Percentiles rank a stretch among this genome's conserved stretches.
Evolutionary conservation across 23 tunicate species (phyloP).

Genomic region (Phallusia fumigata): DNA sequence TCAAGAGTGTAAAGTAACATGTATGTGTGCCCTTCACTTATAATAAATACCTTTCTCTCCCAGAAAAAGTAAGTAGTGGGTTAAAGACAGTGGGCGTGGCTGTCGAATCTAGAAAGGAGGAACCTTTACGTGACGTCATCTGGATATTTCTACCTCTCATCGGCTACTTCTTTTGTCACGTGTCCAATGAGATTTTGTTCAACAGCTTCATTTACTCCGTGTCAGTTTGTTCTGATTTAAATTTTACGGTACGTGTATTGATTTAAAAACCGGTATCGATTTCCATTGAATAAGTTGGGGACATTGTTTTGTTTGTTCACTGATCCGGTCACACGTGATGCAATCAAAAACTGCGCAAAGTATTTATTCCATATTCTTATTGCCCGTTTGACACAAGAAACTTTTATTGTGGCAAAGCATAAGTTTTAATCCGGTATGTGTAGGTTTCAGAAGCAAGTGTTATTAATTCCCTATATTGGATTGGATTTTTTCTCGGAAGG

Average conservation of each 20-base stretch:
- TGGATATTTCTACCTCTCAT: conserved; percentile 14
- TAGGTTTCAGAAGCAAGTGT: conserved; percentile 18
- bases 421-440: not conserved
- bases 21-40: too few relatives aligned
- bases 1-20: too few relatives aligned
- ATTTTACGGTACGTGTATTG: conserved; percentile 20
- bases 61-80: too few relatives aligned
- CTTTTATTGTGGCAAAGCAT: too few relatives aligned
- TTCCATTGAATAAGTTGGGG: too few relatives aligned
- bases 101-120: conserved; percentile 25
- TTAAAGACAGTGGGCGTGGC: not conserved
- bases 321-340: too few relatives aligned
- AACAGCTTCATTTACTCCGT: conserved; percentile 26
- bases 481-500: conserved; percentile 19
- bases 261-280: too few relatives aligned
- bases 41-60: too few relatives aligned
- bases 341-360: not conserved
- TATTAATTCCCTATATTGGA: conserved; percentile 26
- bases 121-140: conserved; percentile 24
- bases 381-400: too few relatives aligned
- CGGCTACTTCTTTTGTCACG: conserved; percentile 22
- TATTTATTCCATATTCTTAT: not conserved
- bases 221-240: conserved; percentile 31
- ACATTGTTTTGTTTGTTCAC: too few relatives aligned
- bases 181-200: conserved; percentile 21